These are phyloP conservation scores for Tenebrosternarchus preto DNA, from an alignment of 2,113 vertebrate genomes.

Conservation along the genomic window DNA sequence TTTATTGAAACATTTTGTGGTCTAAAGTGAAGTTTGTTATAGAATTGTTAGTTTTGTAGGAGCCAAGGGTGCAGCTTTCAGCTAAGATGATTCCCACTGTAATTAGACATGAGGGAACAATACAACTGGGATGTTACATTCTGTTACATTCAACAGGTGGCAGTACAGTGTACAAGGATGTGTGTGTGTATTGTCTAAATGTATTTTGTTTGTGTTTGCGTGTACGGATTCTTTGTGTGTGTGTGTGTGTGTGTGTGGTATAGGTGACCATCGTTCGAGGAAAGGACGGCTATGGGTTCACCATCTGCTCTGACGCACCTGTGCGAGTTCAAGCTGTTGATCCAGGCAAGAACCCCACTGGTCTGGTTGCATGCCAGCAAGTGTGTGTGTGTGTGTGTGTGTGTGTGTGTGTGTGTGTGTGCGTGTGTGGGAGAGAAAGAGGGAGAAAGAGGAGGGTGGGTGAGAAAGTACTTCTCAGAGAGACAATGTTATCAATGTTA, in stretches of 20 bases:
- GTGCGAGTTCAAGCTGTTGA: constrained; percentile 95
- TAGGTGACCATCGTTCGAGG: constrained; percentile 92
- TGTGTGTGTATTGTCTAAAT: constrained; percentile 22
- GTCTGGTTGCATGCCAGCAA: constrained; percentile 28
- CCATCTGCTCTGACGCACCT: constrained; percentile 93
- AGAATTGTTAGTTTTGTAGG: too few species aligned
- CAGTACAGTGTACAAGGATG: constrained; percentile 7
- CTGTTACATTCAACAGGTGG: neutral
- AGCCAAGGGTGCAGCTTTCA: too few species aligned
- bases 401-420: neutral
- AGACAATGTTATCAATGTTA: neutral
- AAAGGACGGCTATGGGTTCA: constrained; percentile 92
- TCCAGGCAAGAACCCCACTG: constrained; percentile 77
- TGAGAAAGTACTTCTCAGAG: too few species aligned
- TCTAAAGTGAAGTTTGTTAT: too few species aligned
- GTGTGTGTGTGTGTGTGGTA: constrained; percentile 57
- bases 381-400: constrained; percentile 25
- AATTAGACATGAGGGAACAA: neutral
- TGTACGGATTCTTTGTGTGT: constrained; percentile 24
- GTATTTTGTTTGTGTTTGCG: neutral
- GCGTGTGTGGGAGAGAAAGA: too few species aligned
- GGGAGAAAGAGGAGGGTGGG: neutral
- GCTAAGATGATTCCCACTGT: neutral
- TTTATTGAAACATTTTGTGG: too few species aligned
- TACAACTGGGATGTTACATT: neutral